Percentiles rank a stretch among this genome's conserved stretches.
Evolutionary conservation across 2,113 vertebrate species (phyloP).

Genomic region (Nycticebus coucang): DNA sequence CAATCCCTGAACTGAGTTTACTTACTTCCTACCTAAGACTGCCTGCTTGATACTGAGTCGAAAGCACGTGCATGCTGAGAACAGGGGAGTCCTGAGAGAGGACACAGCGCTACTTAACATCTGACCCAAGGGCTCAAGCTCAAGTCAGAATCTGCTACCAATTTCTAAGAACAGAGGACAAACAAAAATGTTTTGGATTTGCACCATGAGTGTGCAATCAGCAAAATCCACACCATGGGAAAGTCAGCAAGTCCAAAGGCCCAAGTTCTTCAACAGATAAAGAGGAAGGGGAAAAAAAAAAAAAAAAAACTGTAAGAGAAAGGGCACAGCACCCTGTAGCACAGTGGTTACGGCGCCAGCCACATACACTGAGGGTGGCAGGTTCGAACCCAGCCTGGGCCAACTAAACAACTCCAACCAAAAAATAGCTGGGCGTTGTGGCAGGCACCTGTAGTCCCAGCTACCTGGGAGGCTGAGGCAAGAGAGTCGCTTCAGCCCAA

Average conservation of each 20-base stretch:
- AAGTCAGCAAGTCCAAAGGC: not conserved
- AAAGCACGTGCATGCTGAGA: not conserved
- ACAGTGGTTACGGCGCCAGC: too few relatives aligned
- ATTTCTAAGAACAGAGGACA: not conserved
- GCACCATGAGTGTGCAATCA: not conserved
- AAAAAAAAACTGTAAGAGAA: not conserved
- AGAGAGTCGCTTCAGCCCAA: too few relatives aligned
- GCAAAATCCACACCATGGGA: not conserved
- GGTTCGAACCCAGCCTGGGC: too few relatives aligned
- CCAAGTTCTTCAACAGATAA: not conserved
- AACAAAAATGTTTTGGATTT: not conserved
- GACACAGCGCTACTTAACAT: not conserved
- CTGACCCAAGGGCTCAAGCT: not conserved
- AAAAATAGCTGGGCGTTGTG: too few relatives aligned
- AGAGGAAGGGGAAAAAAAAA: not conserved
- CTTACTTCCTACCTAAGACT: not conserved
- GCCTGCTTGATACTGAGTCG: not conserved
- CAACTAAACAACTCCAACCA: too few relatives aligned
- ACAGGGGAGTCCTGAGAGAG: not conserved
- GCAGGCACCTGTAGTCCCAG: too few relatives aligned
- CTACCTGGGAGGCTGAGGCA: too few relatives aligned
- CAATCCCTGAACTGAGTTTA: not conserved
- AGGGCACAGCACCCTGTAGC: not conserved
- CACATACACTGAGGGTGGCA: too few relatives aligned
- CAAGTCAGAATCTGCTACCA: not conserved